Conservation (phyloP, 1,140 invertebrate species). For the Lysiphlebus fabarum region DNA sequence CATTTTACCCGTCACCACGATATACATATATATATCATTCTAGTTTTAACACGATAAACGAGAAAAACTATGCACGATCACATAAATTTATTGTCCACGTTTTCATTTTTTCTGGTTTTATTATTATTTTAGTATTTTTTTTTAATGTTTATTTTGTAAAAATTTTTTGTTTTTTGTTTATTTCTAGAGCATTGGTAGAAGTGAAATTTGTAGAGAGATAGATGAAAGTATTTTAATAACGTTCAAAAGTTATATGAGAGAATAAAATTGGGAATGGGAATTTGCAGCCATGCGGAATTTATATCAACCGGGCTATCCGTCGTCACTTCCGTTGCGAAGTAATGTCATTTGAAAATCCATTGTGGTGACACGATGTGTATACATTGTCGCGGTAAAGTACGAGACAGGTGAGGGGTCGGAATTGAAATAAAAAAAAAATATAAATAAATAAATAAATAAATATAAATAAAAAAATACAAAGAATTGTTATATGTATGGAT, state of each 20-base stretch:
- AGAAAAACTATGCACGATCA: conserved; percentile 8
- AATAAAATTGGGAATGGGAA: background rate
- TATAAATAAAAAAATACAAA: no score
- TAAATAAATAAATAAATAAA: background rate
- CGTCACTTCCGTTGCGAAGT: conserved; percentile 7
- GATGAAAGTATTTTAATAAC: conserved; percentile 4
- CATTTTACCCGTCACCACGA: conserved; percentile 16
- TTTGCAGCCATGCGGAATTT: conserved; percentile 8
- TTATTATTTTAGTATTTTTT: conserved; percentile 9
- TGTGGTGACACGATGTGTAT: background rate
- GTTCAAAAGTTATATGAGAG: background rate
- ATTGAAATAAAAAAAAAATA: background rate
- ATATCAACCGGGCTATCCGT: conserved; percentile 2
- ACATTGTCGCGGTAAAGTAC: background rate
- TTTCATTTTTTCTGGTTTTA: background rate
- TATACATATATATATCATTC: conserved; percentile 15
- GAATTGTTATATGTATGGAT: background rate
- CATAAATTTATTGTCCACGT: conserved; percentile 3
- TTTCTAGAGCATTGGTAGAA: no score
- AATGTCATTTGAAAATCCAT: conserved; percentile 17
- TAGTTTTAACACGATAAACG: conserved; percentile 7
- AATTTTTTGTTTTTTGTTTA: no score
- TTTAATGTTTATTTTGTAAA: no score
- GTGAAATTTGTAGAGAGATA: no score
- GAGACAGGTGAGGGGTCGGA: background rate